These are phyloP conservation scores for Crocodylus rhombifer DNA, from an alignment of 2,797 vertebrate species.

Conservation along the genomic window DNA sequence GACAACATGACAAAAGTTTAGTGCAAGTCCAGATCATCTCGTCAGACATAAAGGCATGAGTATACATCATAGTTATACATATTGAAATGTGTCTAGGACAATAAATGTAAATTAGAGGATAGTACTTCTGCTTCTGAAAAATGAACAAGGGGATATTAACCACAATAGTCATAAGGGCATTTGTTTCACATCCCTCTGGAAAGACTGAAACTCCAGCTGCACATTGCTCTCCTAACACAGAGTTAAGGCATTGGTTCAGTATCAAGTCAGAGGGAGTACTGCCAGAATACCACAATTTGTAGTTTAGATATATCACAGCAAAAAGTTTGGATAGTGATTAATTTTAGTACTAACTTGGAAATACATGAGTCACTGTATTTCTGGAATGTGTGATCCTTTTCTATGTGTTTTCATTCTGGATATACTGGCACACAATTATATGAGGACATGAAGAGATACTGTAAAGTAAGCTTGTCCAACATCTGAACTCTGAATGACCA, in stretches of 20 bases:
- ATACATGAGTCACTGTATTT: constrained; percentile 58
- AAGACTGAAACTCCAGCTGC: neutral
- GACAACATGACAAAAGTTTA: no score
- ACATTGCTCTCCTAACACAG: neutral
- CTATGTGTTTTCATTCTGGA: constrained; percentile 46
- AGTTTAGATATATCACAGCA: constrained; percentile 28
- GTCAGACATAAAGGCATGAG: no score
- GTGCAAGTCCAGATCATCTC: no score
- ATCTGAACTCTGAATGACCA: neutral
- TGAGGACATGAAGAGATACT: neutral
- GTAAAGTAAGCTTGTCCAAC: neutral
- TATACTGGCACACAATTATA: neutral
- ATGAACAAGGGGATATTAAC: neutral
- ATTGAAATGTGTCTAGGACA: neutral
- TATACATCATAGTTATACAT: no score
- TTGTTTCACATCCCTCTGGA: constrained; percentile 31
- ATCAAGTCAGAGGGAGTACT: constrained; percentile 34
- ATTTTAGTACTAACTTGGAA: constrained; percentile 56
- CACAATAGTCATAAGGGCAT: neutral
- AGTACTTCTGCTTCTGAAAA: neutral
- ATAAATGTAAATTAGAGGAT: neutral
- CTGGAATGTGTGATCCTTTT: constrained; percentile 50
- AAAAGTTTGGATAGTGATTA: constrained; percentile 57
- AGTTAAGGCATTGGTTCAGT: constrained; percentile 1
- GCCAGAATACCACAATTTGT: constrained; percentile 43